Base-by-base conservation (phyloP, 2,113 vertebrate genomes). In the Tyto alba region DNA sequence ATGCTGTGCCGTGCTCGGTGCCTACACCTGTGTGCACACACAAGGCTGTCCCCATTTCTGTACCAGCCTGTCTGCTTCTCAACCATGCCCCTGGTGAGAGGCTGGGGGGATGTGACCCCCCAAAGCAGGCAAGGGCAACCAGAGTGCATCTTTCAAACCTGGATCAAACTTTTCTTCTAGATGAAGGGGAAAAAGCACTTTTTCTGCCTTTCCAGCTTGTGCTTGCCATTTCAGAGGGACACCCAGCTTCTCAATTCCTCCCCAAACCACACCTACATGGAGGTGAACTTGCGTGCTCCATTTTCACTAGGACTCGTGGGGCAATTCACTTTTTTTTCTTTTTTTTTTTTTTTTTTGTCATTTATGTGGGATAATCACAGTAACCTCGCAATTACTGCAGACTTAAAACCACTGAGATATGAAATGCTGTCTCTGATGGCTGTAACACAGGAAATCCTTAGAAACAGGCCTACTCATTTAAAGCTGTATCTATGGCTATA, bases 11-110 rank as follows among this genome's bases (percentile, higher is more conserved):
- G 16, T 1, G 2, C 41, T 88, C 0, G 1, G 32, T 78, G 55
- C 64, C 30, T 71, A 13, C 12, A 4, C 7, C 8, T 41, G 21
- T n/a, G 38, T 45, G 40, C 15, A 13, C 23, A 17, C 36, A 32
- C 23, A 69, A 29, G 55, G 55, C 36, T 40, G 55, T 34, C 52
- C 27, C 13, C 14, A 7, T 36, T 48, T n/a, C 29, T 45, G 6
- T 45, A 38, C 0, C 0, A 1, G 11, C 20, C 53, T 45, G 8
- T 23, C 38, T 41, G 27, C 32, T 59, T 34, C 36, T 27, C 47
- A 16, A 79, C 18, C 21, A 4, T 4, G 1, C 2, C 27, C 30
- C 11, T 0, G 0, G 17, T 0, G 4, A 78, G 36, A 41, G 0
- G 2, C 14, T 71, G 52, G 18, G 26, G 29, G 8, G 4, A 25